These are phyloP conservation scores for Clupea harengus DNA, from an alignment of 2,113 vertebrate genomes.

Conservation along the genomic window DNA sequence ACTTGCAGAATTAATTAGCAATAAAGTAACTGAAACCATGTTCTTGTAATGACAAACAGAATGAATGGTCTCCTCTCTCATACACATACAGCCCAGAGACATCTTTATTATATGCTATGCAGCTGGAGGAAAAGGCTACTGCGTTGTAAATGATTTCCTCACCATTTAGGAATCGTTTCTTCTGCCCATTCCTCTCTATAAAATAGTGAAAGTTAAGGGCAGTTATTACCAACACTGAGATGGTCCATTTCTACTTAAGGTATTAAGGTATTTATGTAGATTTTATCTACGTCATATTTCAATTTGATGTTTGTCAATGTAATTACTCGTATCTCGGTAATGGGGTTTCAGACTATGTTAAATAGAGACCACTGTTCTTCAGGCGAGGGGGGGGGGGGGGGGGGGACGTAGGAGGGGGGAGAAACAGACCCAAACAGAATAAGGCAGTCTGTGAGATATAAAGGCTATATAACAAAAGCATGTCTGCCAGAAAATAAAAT, in stretches of 20 bases:
- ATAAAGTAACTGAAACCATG: not conserved
- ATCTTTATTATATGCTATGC: no score
- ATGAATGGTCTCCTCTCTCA: not conserved
- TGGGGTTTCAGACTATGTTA: not conserved
- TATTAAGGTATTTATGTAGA: not conserved
- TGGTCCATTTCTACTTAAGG: not conserved
- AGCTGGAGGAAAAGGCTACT: not conserved
- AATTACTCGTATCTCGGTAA: not conserved
- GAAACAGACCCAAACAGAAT: not conserved
- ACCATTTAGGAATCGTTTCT: not conserved
- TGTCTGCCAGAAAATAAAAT: not conserved
- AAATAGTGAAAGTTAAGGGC: not conserved
- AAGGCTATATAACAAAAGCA: not conserved
- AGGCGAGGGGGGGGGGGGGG: not conserved
- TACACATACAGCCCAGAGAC: not conserved
- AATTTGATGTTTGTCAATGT: not conserved
- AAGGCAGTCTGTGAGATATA: not conserved
- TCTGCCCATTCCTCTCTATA: not conserved
- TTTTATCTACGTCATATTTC: not conserved
- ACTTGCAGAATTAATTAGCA: not conserved
- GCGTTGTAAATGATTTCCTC: not conserved
- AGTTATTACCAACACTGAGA: not conserved
- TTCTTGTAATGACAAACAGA: not conserved
- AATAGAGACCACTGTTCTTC: not conserved
- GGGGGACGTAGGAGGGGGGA: not conserved